A percentile compares a stretch with the other conserved stretches of the same genome.
Conservation (phyloP, 2,113 vertebrate genomes). For the Sphaerodactylus townsendi region DNA sequence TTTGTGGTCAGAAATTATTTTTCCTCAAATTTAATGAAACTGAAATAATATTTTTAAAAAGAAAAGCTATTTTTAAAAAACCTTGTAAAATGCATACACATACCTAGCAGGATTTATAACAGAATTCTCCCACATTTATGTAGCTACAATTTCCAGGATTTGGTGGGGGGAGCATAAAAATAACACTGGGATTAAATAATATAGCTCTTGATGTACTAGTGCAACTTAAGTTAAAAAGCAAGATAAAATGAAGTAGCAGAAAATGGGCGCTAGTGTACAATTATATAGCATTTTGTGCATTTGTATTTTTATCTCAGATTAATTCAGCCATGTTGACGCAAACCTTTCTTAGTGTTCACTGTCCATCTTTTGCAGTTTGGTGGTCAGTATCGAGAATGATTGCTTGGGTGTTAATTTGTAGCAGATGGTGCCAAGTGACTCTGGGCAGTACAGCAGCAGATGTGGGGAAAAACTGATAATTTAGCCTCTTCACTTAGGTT, state of each 20-base stretch:
- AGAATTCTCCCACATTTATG: background rate
- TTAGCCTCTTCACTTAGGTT: background rate
- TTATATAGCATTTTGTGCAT: background rate
- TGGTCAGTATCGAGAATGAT: background rate
- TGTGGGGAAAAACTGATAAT: background rate
- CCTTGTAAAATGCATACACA: too few relatives aligned
- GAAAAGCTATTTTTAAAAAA: too few relatives aligned
- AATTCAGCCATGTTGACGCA: background rate
- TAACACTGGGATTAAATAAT: background rate
- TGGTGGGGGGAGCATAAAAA: background rate
- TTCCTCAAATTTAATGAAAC: too few relatives aligned
- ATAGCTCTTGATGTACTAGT: background rate
- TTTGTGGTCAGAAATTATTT: too few relatives aligned
- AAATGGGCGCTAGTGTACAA: background rate
- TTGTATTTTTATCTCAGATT: conserved; percentile 1
- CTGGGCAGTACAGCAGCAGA: background rate
- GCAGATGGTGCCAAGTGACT: background rate
- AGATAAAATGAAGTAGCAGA: background rate
- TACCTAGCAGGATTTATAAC: background rate
- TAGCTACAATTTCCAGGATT: background rate
- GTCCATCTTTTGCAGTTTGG: background rate
- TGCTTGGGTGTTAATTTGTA: background rate
- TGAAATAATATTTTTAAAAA: too few relatives aligned
- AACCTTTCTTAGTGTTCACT: background rate
- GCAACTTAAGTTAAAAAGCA: background rate